phyloP scores from a whole-genome alignment of 2,113 vertebrate species.

The Orycteropus afer region DNA sequence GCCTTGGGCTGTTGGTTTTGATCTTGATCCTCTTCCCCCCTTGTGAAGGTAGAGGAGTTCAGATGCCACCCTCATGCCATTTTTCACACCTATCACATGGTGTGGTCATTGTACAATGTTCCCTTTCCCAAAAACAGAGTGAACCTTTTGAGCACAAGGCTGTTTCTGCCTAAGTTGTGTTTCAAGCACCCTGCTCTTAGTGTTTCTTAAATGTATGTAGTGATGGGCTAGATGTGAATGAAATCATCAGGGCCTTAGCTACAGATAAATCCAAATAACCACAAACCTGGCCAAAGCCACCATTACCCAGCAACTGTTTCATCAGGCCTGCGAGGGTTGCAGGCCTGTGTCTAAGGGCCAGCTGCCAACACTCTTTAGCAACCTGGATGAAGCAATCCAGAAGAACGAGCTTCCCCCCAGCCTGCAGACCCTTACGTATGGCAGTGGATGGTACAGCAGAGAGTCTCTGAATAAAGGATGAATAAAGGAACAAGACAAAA shows the following conservation, averaged over 20 bases:
- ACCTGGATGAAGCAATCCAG: neutral
- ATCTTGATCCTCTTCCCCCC: too few species aligned
- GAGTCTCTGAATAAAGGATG: neutral
- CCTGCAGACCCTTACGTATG: neutral
- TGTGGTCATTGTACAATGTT: neutral
- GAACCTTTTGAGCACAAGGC: neutral
- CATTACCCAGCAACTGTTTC: slow-evolving; percentile 32
- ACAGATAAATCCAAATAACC: slow-evolving; percentile 25
- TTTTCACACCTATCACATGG: neutral
- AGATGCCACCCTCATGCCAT: too few species aligned
- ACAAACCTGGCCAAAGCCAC: slow-evolving; percentile 5
- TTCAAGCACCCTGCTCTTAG: neutral
- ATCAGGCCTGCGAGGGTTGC: neutral
- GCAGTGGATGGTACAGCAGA: neutral
- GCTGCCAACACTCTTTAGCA: neutral
- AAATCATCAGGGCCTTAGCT: neutral
- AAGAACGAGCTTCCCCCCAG: neutral
- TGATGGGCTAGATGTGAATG: neutral
- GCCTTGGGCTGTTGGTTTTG: too few species aligned
- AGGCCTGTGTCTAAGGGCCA: neutral
- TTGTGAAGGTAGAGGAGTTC: too few species aligned
- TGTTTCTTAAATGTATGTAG: neutral
- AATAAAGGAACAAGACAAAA: neutral
- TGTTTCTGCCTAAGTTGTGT: neutral
- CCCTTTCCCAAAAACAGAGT: neutral